Evolutionary conservation across 2,888 invertebrate genomes (phyloP).

Genomic region (Micoletzkya japonica): DNA sequence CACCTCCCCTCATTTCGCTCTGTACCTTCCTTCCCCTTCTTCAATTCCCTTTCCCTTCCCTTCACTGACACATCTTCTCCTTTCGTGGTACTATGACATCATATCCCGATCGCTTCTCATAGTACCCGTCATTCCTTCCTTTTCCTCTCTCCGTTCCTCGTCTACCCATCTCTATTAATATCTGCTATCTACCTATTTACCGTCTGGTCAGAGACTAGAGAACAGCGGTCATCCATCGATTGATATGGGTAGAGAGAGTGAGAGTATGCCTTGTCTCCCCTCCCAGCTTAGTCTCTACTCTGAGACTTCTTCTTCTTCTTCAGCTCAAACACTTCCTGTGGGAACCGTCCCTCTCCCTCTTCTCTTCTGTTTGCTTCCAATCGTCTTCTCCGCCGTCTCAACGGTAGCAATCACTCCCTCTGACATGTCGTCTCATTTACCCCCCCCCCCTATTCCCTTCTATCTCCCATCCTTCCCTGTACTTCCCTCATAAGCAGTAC

Average conservation of each 20-base stretch:
- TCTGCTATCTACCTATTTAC: constrained; percentile 2
- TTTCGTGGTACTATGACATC: constrained; percentile 9
- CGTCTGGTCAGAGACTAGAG: constrained; percentile 1
- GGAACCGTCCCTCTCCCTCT: too few species aligned
- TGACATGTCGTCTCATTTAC: too few species aligned
- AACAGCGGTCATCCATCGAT: too few species aligned
- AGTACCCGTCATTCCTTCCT: background rate
- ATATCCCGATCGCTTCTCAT: constrained; percentile 6
- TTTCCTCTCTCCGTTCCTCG: background rate
- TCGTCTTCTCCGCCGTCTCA: too few species aligned
- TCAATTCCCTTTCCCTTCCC: background rate
- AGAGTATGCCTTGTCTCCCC: too few species aligned
- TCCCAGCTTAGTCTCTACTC: background rate
- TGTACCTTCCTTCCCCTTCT: constrained; percentile 14
- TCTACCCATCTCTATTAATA: background rate
- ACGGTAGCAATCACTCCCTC: too few species aligned
- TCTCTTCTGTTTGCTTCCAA: background rate
- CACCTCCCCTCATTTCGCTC: background rate
- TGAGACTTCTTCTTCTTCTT: too few species aligned
- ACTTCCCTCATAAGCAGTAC: too few species aligned
- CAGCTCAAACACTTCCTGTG: too few species aligned
- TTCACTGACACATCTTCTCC: constrained; percentile 14
- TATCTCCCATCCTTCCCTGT: too few species aligned
- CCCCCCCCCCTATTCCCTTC: too few species aligned
- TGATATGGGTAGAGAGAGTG: too few species aligned